Percentiles rank a stretch among this genome's conserved stretches.
Evolutionary conservation across 2,888 invertebrate species (phyloP).

Genomic region (Listrodromus nycthemerus): DNA sequence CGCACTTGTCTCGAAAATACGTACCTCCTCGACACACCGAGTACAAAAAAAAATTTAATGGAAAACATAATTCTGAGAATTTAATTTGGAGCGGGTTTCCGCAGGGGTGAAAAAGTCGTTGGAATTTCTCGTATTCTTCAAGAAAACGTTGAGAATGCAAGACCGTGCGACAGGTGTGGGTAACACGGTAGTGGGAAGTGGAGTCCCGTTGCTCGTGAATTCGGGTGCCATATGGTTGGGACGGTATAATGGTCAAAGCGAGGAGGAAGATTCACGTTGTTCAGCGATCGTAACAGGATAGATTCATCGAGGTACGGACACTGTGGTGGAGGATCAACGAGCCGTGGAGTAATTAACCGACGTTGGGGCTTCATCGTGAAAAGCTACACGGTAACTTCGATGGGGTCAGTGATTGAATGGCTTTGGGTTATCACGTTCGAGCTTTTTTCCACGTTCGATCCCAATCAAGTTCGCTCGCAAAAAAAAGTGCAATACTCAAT

Average conservation of each 20-base stretch:
- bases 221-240: conserved; percentile 77
- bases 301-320: conserved; percentile 30
- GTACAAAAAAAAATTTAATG: background rate
- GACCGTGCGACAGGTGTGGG: conserved; percentile 74
- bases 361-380: conserved; percentile 38
- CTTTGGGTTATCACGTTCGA: conserved; percentile 20
- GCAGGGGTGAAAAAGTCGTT: conserved; percentile 31
- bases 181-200: conserved; percentile 75
- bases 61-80: background rate
- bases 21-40: background rate
- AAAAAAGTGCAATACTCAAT: conserved; percentile 9
- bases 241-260: conserved; percentile 48
- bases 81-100: conserved; percentile 38
- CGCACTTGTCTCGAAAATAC: background rate
- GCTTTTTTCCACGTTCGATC: background rate
- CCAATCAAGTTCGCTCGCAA: conserved; percentile 37
- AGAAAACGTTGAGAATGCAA: conserved; percentile 32
- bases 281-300: conserved; percentile 74
- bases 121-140: conserved; percentile 17
- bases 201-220: conserved; percentile 42
- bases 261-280: conserved; percentile 58
- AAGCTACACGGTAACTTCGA: conserved; percentile 23
- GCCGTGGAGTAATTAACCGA: conserved; percentile 26
- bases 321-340: conserved; percentile 33
- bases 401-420: conserved; percentile 32